Evolutionary conservation across 2,797 vertebrate species (phyloP).

Genomic region (Takifugu rubripes): DNA sequence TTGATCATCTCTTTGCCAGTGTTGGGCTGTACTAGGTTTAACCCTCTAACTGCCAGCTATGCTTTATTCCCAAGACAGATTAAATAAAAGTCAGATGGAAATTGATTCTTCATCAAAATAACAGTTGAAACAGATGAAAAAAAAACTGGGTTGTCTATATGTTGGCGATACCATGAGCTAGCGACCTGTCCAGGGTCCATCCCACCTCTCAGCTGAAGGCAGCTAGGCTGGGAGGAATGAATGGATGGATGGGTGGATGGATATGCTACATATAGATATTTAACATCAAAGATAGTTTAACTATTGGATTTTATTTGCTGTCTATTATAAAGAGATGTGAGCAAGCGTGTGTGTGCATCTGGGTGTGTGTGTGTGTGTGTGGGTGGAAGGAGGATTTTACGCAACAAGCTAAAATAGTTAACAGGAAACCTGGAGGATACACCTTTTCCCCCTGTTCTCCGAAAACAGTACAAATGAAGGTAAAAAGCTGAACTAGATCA

Average conservation of each 20-base stretch:
- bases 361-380: slow-evolving; percentile 7
- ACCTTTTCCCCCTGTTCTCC: slow-evolving; percentile 59
- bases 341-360: slow-evolving; percentile 3
- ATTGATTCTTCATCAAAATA: slow-evolving; percentile 13
- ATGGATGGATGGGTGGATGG: too few species aligned
- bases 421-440: slow-evolving; percentile 79
- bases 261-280: too few species aligned
- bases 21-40: slow-evolving; percentile 28
- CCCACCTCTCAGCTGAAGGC: too few species aligned
- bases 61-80: slow-evolving; percentile 20
- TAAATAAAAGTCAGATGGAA: slow-evolving; percentile 15
- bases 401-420: slow-evolving; percentile 42
- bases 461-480: slow-evolving; percentile 41
- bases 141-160: too few species aligned
- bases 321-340: too few species aligned
- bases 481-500: slow-evolving; percentile 29
- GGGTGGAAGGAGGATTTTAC: slow-evolving; percentile 31
- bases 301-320: too few species aligned
- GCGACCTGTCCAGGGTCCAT: too few species aligned
- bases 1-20: slow-evolving; percentile 37
- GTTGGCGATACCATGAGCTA: too few species aligned
- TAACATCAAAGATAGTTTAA: too few species aligned
- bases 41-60: slow-evolving; percentile 37
- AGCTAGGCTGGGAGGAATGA: too few species aligned
- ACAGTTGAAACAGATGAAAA: background rate